These are phyloP conservation scores for Calameuta idolon DNA, from an alignment of 2,888 invertebrate species.

Conservation along the genomic window DNA sequence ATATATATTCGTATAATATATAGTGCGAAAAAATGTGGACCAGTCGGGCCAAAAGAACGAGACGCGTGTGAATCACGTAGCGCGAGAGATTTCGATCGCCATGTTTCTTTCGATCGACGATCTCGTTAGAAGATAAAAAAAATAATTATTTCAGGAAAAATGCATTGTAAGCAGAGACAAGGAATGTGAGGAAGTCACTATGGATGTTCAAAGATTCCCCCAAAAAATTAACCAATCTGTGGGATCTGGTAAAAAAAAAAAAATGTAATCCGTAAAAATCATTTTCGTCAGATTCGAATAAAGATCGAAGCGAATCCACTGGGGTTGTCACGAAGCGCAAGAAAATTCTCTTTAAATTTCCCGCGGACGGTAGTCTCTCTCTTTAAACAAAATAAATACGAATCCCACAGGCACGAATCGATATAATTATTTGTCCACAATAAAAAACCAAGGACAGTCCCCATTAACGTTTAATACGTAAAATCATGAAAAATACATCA, in stretches of 20 bases:
- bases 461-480: neutral
- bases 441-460: neutral
- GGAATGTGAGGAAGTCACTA: too few relatives aligned
- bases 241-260: neutral
- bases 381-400: neutral
- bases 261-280: neutral
- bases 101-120: neutral
- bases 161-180: too few relatives aligned
- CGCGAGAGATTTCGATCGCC: neutral
- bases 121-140: neutral
- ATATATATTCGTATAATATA: constrained; percentile 55
- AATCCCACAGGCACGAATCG: neutral
- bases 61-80: constrained; percentile 28
- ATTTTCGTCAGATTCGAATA: neutral
- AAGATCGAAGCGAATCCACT: neutral
- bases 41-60: neutral
- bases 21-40: constrained; percentile 16
- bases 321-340: too few relatives aligned
- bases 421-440: neutral
- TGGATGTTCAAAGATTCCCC: too few relatives aligned
- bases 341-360: too few relatives aligned
- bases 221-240: too few relatives aligned
- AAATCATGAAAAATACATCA: neutral
- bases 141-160: neutral
- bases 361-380: neutral